Evolutionary conservation across 1,140 invertebrate species (phyloP).

Genomic region (Gonioctena quinquepunctata): DNA sequence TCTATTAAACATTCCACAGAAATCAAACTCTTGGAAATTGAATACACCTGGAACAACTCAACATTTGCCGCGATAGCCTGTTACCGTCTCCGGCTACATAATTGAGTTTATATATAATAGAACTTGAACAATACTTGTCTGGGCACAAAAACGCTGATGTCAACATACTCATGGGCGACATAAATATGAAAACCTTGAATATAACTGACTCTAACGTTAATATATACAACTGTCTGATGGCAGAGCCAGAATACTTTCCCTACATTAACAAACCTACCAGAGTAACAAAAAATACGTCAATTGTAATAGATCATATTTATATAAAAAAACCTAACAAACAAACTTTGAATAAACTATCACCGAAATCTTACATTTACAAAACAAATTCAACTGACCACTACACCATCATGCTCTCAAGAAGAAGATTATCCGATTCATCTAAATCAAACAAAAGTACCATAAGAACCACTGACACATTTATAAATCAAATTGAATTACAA

Average conservation of each 20-base stretch:
- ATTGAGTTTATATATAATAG: not conserved
- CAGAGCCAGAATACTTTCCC: not conserved
- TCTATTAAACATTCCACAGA: not conserved
- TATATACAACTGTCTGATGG: not conserved
- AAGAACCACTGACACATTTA: no score
- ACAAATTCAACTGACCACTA: slow-evolving; percentile 14
- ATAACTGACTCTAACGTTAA: not conserved
- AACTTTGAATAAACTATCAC: not conserved
- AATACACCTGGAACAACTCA: not conserved
- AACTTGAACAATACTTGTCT: not conserved
- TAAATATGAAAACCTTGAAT: no score
- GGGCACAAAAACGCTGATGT: not conserved
- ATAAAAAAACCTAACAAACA: not conserved
- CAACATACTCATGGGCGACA: not conserved
- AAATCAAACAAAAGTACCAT: no score
- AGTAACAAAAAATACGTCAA: not conserved
- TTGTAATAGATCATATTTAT: slow-evolving; percentile 6
- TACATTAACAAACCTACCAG: slow-evolving; percentile 13
- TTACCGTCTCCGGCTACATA: slow-evolving; percentile 3
- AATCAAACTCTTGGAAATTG: not conserved
- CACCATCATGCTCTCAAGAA: slow-evolving; percentile 6
- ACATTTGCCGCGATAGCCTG: not conserved
- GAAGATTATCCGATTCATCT: no score
- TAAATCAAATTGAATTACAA: no score
- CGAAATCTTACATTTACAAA: not conserved